Evolutionary conservation across 1,140 invertebrate genomes (phyloP).

Genomic region (Lepeophtheirus salmonis): DNA sequence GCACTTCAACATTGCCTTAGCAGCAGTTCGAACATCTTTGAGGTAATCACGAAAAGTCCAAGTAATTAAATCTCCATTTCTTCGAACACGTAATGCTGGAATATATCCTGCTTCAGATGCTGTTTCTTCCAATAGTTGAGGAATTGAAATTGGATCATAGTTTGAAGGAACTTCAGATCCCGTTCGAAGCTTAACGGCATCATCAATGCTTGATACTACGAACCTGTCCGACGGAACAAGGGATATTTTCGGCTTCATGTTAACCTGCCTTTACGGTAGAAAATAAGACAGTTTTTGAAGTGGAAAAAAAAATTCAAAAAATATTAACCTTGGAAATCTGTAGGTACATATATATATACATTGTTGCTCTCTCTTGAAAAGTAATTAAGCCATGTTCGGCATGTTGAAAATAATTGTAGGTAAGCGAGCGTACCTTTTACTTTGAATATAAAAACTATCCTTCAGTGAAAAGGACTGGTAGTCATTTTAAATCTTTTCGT

Average conservation of each 20-base stretch:
- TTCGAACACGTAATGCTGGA: slow-evolving; percentile 44
- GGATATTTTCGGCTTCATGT: not conserved
- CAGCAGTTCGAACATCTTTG: slow-evolving; percentile 44
- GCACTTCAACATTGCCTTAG: slow-evolving; percentile 66
- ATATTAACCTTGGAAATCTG: not conserved
- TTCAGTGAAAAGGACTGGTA: too few species aligned
- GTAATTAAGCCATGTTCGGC: not conserved
- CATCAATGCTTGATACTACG: not conserved
- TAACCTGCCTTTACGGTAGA: not conserved
- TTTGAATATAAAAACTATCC: too few species aligned
- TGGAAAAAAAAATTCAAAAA: not conserved
- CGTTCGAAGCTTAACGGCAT: not conserved
- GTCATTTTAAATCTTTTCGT: too few species aligned
- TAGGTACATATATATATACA: too few species aligned
- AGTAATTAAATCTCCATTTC: slow-evolving; percentile 35
- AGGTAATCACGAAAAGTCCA: slow-evolving; percentile 63
- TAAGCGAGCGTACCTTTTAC: too few species aligned
- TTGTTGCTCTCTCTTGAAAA: not conserved
- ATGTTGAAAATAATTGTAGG: not conserved
- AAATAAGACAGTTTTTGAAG: not conserved
- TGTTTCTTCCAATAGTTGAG: not conserved
- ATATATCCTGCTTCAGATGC: slow-evolving; percentile 37
- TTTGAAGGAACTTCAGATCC: not conserved
- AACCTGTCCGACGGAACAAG: not conserved
- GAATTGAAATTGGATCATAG: not conserved